These are phyloP conservation scores for Apogon talboti DNA, from an alignment of 2,797 vertebrate genomes.

Conservation along the genomic window DNA sequence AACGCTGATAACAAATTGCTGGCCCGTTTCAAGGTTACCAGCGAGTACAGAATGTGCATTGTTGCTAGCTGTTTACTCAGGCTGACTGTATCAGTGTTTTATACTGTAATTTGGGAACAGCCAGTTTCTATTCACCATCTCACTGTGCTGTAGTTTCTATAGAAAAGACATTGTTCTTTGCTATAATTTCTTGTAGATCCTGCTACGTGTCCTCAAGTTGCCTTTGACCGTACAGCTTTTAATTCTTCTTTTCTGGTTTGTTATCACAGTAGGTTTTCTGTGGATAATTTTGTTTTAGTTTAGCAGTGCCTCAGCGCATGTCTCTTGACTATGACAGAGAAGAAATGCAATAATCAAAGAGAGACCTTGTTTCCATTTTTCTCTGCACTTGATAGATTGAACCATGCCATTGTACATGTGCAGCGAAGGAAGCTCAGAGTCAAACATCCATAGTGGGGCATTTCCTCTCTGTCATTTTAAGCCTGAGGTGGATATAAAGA, in stretches of 20 bases:
- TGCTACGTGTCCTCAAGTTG: constrained; percentile 35
- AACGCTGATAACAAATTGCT: constrained; percentile 37
- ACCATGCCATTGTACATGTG: constrained; percentile 12
- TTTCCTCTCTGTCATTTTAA: constrained; percentile 65
- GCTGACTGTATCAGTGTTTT: constrained; percentile 28
- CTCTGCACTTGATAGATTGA: constrained; percentile 34
- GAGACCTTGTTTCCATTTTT: constrained; percentile 20
- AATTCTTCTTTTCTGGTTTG: constrained; percentile 13
- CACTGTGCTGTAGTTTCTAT: constrained; percentile 4
- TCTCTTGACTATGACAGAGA: constrained; percentile 27
- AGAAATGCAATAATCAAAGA: constrained; percentile 30
- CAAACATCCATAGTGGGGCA: constrained; percentile 52
- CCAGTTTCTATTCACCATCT: constrained; percentile 20
- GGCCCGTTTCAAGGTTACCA: constrained; percentile 19
- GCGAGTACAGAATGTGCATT: constrained; percentile 26
- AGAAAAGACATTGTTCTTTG: background rate
- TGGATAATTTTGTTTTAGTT: constrained; percentile 42
- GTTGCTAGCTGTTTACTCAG: constrained; percentile 24
- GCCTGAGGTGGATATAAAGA: constrained; percentile 62
- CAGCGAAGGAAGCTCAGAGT: constrained; percentile 46
- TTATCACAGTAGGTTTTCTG: constrained; percentile 34
- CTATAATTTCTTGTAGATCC: constrained; percentile 14
- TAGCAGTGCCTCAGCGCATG: constrained; percentile 18
- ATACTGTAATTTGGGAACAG: constrained; percentile 8
- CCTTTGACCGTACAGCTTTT: constrained; percentile 20